Evolutionary conservation across 2,888 invertebrate species (phyloP).

Genomic region (Lypha dubia): DNA sequence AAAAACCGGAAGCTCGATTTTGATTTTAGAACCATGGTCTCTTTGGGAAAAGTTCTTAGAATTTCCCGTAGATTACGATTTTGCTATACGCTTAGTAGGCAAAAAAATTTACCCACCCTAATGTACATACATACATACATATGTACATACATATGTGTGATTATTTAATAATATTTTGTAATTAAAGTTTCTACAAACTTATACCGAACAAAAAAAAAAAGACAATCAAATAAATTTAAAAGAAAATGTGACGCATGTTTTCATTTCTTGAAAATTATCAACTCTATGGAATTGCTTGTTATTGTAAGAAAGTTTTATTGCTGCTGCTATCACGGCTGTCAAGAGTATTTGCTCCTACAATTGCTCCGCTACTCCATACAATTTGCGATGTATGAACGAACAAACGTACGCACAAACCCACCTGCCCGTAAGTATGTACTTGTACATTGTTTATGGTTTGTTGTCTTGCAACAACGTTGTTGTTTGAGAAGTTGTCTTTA

Average conservation of each 20-base stretch:
- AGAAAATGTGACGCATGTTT: conserved; percentile 57
- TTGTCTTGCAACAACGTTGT: conserved; percentile 36
- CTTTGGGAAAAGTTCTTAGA: no score
- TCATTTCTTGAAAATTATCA: conserved; percentile 55
- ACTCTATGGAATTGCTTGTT: conserved; percentile 35
- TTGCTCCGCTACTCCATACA: conserved; percentile 5
- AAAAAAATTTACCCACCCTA: background rate
- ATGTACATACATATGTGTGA: background rate
- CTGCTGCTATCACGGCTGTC: conserved; percentile 24
- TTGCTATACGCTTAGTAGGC: no score
- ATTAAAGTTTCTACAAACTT: conserved; percentile 35
- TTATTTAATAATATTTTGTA: conserved; percentile 44
- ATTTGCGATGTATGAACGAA: conserved; percentile 5
- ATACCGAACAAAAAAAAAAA: conserved; percentile 37
- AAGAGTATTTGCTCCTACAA: conserved; percentile 17
- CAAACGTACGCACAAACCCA: background rate
- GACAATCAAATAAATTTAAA: conserved; percentile 52
- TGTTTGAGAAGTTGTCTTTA: conserved; percentile 54
- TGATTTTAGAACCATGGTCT: no score
- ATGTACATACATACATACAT: background rate
- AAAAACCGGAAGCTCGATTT: no score
- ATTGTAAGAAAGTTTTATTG: conserved; percentile 28
- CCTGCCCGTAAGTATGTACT: no score
- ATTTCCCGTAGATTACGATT: no score
- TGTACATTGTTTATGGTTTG: conserved; percentile 50